These are phyloP conservation scores for Medauroidea extradentata DNA, from an alignment of 1,140 invertebrate genomes.

Conservation along the genomic window DNA sequence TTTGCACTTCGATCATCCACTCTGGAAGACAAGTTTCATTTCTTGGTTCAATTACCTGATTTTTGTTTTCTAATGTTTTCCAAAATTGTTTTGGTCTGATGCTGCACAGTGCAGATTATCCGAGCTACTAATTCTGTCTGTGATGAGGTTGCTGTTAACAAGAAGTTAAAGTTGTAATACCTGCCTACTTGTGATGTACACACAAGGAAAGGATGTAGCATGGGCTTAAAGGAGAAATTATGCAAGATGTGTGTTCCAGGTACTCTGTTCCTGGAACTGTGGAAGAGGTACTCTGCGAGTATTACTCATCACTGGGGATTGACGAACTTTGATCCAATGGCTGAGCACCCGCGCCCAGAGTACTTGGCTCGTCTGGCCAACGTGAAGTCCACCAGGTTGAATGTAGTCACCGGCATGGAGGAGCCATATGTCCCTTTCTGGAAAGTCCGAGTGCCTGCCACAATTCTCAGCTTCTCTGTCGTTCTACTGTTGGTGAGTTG, in stretches of 20 bases:
- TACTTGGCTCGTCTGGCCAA: slow-evolving; percentile 68
- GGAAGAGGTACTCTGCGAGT: slow-evolving; percentile 89
- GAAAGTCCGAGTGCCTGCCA: slow-evolving; percentile 77
- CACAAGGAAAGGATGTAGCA: no score
- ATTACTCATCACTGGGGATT: slow-evolving; percentile 90
- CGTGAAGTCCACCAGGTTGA: slow-evolving; percentile 57
- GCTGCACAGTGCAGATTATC: no score
- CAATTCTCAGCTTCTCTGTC: slow-evolving; percentile 77
- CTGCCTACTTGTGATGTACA: no score
- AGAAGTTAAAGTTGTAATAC: no score
- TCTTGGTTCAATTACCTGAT: no score
- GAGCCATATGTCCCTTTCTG: slow-evolving; percentile 87
- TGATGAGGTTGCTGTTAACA: no score
- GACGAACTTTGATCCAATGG: slow-evolving; percentile 77
- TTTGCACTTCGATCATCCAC: no score
- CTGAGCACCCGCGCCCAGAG: slow-evolving; percentile 83
- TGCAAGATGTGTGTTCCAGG: slow-evolving; percentile 51
- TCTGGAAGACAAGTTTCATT: no score
- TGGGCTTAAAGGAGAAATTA: no score
- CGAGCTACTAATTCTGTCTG: no score
- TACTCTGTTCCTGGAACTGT: slow-evolving; percentile 85
- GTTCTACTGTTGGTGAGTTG: slow-evolving; percentile 67
- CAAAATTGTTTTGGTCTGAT: no score
- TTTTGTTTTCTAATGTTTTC: no score
- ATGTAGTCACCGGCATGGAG: slow-evolving; percentile 69